Conservation (phyloP, 2,797 vertebrate species). For the Acanthiza pusilla region DNA sequence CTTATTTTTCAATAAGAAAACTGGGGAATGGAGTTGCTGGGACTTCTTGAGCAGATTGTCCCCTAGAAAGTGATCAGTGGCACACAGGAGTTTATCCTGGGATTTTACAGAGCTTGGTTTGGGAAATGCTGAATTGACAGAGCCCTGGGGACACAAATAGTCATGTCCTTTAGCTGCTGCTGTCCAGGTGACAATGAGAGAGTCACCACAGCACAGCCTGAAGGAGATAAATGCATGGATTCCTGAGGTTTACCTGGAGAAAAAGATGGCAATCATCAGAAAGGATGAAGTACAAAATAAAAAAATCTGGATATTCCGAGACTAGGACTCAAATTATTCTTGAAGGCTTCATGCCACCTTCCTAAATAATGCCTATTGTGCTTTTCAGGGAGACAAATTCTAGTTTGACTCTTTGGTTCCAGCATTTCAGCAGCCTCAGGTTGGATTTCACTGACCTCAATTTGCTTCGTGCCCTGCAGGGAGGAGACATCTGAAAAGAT, state of each 20-base stretch:
- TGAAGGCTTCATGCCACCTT: background rate
- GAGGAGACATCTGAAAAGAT: background rate
- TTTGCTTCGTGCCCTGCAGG: background rate
- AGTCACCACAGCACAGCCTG: background rate
- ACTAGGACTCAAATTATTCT: background rate
- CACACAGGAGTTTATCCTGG: background rate
- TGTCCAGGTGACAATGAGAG: background rate
- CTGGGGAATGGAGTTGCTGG: background rate
- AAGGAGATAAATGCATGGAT: background rate
- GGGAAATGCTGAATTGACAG: background rate
- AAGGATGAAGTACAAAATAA: background rate
- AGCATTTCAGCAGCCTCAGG: background rate
- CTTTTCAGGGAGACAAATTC: background rate
- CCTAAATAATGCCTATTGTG: background rate
- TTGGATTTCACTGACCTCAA: background rate
- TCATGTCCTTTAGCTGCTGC: background rate
- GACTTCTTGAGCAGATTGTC: background rate
- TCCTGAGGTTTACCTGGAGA: background rate
- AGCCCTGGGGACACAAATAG: background rate
- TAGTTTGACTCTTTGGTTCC: background rate
- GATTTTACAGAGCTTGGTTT: background rate
- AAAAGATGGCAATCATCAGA: background rate
- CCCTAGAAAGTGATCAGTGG: background rate
- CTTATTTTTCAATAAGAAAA: background rate
- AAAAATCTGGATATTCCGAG: background rate